phyloP scores from a whole-genome alignment of 2,888 invertebrate genomes.

The Dione juno region DNA sequence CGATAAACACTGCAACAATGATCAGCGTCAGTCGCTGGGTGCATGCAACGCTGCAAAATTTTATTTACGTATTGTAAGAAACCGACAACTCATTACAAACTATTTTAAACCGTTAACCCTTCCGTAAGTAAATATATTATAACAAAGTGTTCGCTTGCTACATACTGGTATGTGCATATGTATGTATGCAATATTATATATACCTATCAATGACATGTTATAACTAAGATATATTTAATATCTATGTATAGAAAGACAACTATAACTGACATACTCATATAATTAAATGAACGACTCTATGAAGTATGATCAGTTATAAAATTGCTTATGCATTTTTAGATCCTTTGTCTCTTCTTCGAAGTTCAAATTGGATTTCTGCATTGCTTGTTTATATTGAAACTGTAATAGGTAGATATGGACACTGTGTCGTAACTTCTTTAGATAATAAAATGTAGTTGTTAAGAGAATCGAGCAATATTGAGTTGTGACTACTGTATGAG shows the following conservation, averaged over 20 bases:
- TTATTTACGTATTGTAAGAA: constrained; percentile 31
- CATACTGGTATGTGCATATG: background rate
- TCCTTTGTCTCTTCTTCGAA: constrained; percentile 33
- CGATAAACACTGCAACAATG: constrained; percentile 69
- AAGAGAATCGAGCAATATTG: constrained; percentile 21
- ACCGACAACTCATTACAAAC: constrained; percentile 29
- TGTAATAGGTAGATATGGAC: constrained; percentile 22
- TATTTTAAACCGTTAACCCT: constrained; percentile 24
- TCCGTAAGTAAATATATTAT: constrained; percentile 16
- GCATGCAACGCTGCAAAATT: constrained; percentile 23
- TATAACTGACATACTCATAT: constrained; percentile 1
- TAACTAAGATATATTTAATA: background rate
- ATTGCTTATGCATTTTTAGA: constrained; percentile 41
- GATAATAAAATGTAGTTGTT: constrained; percentile 34
- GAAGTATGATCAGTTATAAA: constrained; percentile 43
- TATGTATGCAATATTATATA: too few species aligned
- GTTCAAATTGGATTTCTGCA: constrained; percentile 31
- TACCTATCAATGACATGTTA: background rate
- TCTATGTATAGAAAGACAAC: background rate
- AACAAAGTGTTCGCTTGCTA: background rate
- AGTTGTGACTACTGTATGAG: constrained; percentile 34
- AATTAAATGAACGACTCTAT: constrained; percentile 20
- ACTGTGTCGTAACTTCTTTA: constrained; percentile 22
- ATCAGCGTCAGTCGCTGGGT: constrained; percentile 49
- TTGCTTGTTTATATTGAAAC: constrained; percentile 24